These are phyloP conservation scores for Ophiodon elongatus DNA, from an alignment of 2,113 vertebrate genomes.

Conservation along the genomic window DNA sequence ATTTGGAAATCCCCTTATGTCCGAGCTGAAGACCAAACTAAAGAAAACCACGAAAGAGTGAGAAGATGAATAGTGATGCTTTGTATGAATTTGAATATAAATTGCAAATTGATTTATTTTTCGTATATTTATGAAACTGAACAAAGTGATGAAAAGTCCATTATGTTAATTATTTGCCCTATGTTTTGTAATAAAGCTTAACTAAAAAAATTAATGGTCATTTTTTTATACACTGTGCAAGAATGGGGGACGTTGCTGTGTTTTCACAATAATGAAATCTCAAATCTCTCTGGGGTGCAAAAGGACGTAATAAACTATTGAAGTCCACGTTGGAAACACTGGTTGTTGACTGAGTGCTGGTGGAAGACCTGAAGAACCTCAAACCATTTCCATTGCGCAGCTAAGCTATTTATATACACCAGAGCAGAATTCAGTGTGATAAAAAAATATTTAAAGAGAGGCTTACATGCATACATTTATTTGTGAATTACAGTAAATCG, in stretches of 20 bases:
- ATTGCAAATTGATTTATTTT: conserved; percentile 26
- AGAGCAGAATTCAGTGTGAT: no score
- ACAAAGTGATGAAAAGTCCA: background rate
- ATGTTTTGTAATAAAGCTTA: conserved; percentile 56
- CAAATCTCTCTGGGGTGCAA: background rate
- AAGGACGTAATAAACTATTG: background rate
- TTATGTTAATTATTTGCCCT: background rate
- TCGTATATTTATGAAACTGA: conserved; percentile 21
- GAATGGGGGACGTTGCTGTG: background rate
- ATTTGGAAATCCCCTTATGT: conserved; percentile 82
- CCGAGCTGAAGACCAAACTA: conserved; percentile 84
- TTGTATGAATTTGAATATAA: conserved; percentile 15
- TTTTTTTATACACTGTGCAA: background rate
- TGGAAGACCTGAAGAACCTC: background rate
- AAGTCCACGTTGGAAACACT: background rate
- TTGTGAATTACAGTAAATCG: background rate
- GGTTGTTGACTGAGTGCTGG: background rate
- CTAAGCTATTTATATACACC: no score
- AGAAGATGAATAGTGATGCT: conserved; percentile 16
- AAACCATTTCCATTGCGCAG: background rate
- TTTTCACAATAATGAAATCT: background rate
- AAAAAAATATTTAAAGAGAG: no score
- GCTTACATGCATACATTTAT: no score
- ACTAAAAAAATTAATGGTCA: background rate
- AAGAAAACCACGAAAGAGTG: conserved; percentile 79